Percentiles rank a stretch among this genome's conserved stretches.
These are phyloP conservation scores for Tympanuchus pallidicinctus DNA, from an alignment of 2,113 vertebrate species.

Conservation along the genomic window DNA sequence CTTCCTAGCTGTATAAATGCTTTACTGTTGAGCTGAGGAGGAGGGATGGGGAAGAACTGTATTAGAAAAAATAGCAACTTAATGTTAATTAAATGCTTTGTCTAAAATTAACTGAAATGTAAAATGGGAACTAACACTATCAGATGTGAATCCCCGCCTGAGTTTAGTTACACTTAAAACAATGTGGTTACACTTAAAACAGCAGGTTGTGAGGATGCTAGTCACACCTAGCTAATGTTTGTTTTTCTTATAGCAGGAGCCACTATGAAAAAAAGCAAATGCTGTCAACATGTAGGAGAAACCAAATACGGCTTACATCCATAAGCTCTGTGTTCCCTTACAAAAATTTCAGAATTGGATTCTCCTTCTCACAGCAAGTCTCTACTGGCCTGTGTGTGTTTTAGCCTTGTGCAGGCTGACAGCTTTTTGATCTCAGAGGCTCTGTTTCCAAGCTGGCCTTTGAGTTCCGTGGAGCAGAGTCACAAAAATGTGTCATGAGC, in stretches of 20 bases:
- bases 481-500: neutral
- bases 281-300: accelerated
- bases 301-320: neutral
- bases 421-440: neutral
- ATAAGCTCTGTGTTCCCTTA: neutral
- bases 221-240: neutral
- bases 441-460: neutral
- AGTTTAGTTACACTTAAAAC: neutral
- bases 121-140: neutral
- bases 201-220: neutral
- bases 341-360: neutral
- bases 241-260: neutral
- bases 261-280: neutral
- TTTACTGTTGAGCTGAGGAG: neutral
- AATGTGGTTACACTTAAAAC: neutral
- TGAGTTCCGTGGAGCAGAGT: neutral
- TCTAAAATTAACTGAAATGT: neutral
- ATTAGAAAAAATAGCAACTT: neutral
- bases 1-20: accelerated
- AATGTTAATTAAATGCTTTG: accelerated
- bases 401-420: neutral
- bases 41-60: neutral
- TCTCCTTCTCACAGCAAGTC: neutral
- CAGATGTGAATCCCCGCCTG: neutral
- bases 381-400: neutral